phyloP scores from a whole-genome alignment of 1,140 invertebrate genomes.

The Caenorhabditis brenneri region DNA sequence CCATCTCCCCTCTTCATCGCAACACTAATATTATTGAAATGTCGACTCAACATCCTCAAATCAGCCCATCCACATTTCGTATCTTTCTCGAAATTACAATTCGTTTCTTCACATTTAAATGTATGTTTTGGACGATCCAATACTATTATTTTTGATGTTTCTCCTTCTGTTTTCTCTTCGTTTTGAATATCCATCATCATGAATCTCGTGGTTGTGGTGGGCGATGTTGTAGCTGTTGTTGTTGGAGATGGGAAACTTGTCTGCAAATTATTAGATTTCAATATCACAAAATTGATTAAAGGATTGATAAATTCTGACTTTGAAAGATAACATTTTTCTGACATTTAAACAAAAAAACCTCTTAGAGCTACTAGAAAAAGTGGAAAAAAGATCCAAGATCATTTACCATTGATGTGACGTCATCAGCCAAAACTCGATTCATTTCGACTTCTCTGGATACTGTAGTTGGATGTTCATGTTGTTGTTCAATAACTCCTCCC shows the following conservation, averaged over 20 bases:
- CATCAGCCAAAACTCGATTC: slow-evolving; percentile 18
- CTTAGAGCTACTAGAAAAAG: too few species aligned
- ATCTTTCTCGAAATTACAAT: slow-evolving; percentile 38
- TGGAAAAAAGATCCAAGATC: too few species aligned
- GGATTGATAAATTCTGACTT: too few species aligned
- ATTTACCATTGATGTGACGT: slow-evolving; percentile 12
- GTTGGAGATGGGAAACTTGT: background rate
- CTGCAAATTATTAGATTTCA: background rate
- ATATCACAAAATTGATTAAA: too few species aligned
- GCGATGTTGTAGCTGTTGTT: background rate
- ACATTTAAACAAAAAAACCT: too few species aligned
- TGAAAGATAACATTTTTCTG: too few species aligned
- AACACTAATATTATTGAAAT: slow-evolving; percentile 51
- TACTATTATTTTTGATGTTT: background rate
- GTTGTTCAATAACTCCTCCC: slow-evolving; percentile 24
- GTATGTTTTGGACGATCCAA: background rate
- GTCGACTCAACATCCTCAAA: slow-evolving; percentile 26
- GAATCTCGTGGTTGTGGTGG: slow-evolving; percentile 17
- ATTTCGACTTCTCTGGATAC: slow-evolving; percentile 21
- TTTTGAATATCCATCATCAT: slow-evolving; percentile 3
- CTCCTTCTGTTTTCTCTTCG: slow-evolving; percentile 1
- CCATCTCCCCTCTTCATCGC: slow-evolving; percentile 44
- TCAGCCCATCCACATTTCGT: slow-evolving; percentile 49
- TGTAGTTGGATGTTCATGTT: too few species aligned
- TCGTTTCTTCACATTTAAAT: slow-evolving; percentile 5